Evolutionary conservation across 2,797 vertebrate species (phyloP).

Genomic region (Ibycter americanus): DNA sequence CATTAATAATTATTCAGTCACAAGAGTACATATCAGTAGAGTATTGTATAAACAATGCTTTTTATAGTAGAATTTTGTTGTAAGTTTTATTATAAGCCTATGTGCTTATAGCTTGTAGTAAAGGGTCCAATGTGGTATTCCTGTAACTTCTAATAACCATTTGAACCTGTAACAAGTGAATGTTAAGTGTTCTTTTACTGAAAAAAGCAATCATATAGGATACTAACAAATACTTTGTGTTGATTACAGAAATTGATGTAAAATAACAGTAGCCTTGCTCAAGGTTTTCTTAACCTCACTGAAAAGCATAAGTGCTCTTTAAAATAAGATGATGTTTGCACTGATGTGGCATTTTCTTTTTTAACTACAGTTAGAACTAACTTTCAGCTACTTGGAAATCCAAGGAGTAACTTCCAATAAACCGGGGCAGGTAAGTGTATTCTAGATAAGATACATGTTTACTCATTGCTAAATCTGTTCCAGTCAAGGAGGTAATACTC

Average conservation of each 20-base stretch:
- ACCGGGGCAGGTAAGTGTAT: slow-evolving; percentile 80
- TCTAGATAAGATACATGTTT: neutral
- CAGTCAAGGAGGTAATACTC: neutral
- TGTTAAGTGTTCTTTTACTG: neutral
- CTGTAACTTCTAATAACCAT: neutral
- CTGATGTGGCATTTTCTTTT: slow-evolving; percentile 15
- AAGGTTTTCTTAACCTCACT: neutral
- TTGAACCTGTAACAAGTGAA: neutral
- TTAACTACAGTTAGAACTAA: slow-evolving; percentile 87
- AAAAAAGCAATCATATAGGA: neutral
- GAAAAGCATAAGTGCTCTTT: neutral
- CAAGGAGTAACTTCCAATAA: slow-evolving; percentile 91
- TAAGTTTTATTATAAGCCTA: neutral
- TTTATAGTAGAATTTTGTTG: neutral
- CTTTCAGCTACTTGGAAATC: slow-evolving; percentile 97
- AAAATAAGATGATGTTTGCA: neutral
- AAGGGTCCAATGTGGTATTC: neutral
- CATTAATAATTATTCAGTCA: neutral
- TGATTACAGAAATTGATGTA: neutral
- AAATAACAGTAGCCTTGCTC: neutral
- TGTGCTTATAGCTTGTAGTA: neutral
- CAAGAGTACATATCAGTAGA: neutral
- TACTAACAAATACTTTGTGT: neutral
- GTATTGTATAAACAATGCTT: neutral
- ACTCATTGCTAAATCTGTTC: neutral